Evolutionary conservation across 35 echinoderm and acorn worm genomes (phyloP), one percentile per base, ranked within the genome.

Genomic region (Chiridota heheva): DNA sequence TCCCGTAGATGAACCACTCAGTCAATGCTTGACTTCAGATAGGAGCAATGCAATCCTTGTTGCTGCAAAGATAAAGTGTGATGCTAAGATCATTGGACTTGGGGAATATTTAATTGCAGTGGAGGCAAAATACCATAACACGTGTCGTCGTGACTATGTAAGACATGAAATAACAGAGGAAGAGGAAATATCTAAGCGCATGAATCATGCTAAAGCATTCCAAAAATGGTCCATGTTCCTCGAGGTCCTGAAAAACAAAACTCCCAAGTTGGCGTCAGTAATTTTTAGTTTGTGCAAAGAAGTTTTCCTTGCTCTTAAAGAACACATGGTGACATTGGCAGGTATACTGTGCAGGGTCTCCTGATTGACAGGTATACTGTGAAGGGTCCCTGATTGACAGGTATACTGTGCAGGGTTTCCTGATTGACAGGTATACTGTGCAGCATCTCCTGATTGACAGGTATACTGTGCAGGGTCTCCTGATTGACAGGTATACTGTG

Each of bases 91-190:
- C 41, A 1, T 32, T 36, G 62, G 40, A 44, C 80, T 83, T 26
- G 55, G 80, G 28, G 80, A 83, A 69, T 58, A 87, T 87, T 60
- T 87, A 18, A 76, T 87, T 51, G 84, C 84, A n/a, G 78, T 78
- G 42, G 71, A 87, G 45, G 84, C 73, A 2, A 77, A 87, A 65
- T 78, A 87, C 26, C 72, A 87, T 40, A 44, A 29, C 0, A 61
- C 51, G 6, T 81, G 77, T 67, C 77, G 77, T 22, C 77, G 77
- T 67, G 77, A 81, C 2, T 81, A 81, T 67, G 53, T 81, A 13
- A 67, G 77, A 45, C 17, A 35, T 7, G 77, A 81, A n/a, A n/a
- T n/a, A n/a, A 81, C 77, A 2, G 77, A 81, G 33, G 77, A 81
- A 0, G 58, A 67, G 17, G 70, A 73, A 35, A 81, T 60, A 13